These are phyloP conservation scores for Lumbricus terrestris DNA, from an alignment of 2,888 invertebrate species.

Conservation along the genomic window DNA sequence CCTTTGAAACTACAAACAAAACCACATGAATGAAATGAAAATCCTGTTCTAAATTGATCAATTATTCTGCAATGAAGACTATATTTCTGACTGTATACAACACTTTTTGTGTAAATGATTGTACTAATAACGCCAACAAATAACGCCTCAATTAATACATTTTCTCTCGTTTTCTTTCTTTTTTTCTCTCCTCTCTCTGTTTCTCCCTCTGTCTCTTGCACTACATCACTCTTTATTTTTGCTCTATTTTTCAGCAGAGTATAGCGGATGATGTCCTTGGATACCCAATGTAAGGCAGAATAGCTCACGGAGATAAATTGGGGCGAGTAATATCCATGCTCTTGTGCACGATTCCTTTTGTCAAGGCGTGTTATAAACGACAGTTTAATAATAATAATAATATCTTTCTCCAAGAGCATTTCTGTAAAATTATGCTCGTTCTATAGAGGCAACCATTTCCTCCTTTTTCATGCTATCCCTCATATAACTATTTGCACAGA, in stretches of 20 bases:
- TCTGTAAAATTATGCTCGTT: not conserved
- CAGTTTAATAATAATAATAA: too few relatives aligned
- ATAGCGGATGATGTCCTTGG: too few relatives aligned
- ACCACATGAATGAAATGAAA: not conserved
- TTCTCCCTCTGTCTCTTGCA: too few relatives aligned
- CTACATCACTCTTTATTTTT: too few relatives aligned
- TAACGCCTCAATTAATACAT: not conserved
- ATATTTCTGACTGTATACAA: not conserved
- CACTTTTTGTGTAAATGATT: not conserved
- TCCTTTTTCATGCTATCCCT: not conserved
- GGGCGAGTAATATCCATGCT: too few relatives aligned
- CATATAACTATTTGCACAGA: not conserved
- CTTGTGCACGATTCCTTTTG: too few relatives aligned
- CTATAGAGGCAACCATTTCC: not conserved
- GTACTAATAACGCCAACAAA: too few relatives aligned
- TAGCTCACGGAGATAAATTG: too few relatives aligned
- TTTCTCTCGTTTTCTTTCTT: not conserved
- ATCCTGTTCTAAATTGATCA: not conserved
- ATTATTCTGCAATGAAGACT: not conserved
- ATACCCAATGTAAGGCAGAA: too few relatives aligned
- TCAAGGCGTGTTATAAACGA: too few relatives aligned
- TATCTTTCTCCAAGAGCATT: not conserved
- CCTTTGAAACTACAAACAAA: not conserved
- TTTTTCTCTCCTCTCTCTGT: not conserved
- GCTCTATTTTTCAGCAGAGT: too few relatives aligned